Evolutionary conservation across 2,113 vertebrate genomes (phyloP).

Genomic region (Centropristis striata): DNA sequence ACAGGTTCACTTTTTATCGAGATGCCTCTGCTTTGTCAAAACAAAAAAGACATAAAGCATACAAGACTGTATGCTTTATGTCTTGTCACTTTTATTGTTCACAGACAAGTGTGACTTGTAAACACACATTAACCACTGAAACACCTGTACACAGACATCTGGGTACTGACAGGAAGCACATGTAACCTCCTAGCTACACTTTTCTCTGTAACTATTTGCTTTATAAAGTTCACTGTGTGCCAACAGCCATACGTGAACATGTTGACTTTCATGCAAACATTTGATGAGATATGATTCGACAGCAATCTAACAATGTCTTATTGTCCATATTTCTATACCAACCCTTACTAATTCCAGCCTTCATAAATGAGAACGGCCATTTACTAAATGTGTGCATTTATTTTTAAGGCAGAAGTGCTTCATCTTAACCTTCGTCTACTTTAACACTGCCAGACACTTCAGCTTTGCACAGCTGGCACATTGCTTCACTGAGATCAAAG

Average conservation of each 20-base stretch:
- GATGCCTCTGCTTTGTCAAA: background rate
- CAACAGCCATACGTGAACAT: background rate
- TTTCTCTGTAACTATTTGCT: background rate
- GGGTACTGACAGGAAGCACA: constrained; percentile 1
- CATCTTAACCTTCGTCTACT: constrained; percentile 23
- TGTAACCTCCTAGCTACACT: background rate
- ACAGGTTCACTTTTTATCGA: too few species aligned
- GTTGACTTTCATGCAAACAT: background rate
- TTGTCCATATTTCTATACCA: background rate
- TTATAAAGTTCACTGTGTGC: background rate
- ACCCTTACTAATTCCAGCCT: constrained; percentile 8
- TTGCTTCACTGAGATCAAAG: constrained; percentile 74
- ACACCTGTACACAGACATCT: constrained; percentile 1
- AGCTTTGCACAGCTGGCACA: constrained; percentile 68
- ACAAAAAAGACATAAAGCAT: too few species aligned
- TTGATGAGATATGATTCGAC: constrained; percentile 1
- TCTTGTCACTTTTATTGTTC: background rate
- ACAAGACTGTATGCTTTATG: background rate
- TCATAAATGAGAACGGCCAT: constrained; percentile 8
- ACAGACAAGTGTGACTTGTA: constrained; percentile 10
- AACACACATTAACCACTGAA: background rate
- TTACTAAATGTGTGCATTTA: constrained; percentile 17
- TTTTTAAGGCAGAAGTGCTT: constrained; percentile 43
- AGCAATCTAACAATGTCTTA: background rate
- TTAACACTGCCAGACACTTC: constrained; percentile 54